Evolutionary conservation across 2,888 invertebrate genomes (phyloP), one percentile per base, ranked within the genome.

Genomic region (Acanthopleura granulata): DNA sequence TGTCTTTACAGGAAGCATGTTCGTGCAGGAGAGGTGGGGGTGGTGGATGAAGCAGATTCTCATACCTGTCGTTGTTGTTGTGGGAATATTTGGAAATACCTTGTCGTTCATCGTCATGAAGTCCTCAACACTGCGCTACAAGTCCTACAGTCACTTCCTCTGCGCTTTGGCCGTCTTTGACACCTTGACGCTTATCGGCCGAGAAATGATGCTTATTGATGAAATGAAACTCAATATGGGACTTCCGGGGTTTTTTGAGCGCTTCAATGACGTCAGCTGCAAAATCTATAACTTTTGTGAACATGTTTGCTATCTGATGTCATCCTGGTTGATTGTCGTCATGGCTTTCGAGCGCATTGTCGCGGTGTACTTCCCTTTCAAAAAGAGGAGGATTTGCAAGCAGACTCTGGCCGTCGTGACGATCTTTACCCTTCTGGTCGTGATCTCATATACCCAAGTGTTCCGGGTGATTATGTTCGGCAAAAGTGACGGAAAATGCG

Each of bases 121-220:
- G 76, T 83, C 87, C 0, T 84, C 84, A 40, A 78, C 81, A 16
- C 80, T 87, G 61, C 77, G 88, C 3, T 76, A 83, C 75, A 88
- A 88, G 69, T 88, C 89, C 9, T 89, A 89, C 81, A 86, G 87
- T 1, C 88, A 88, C 78, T 88, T 88, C 72, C 82, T 89, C 9
- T 86, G 87, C 76, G 81, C 86, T 0, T 78, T 89, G 71, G 87
- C 88, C 4, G 80, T 88, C 12, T 88, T 88, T 75, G 86, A 87
- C 79, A 87, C 84, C 62, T 76, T 88, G 29, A 86, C 86, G 6
- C 79, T 89, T 25, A 72, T 87, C 6, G 78, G 77, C 15, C 78
- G 81, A 25, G 81, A 84, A 61, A 76, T 85, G 0, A 74, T 73
- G 16, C 77, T 81, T 12, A 77, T 84, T 0, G 81, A 86, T 57